phyloP scores from a whole-genome alignment of 2,888 invertebrate genomes.

The Saturnia japonica region DNA sequence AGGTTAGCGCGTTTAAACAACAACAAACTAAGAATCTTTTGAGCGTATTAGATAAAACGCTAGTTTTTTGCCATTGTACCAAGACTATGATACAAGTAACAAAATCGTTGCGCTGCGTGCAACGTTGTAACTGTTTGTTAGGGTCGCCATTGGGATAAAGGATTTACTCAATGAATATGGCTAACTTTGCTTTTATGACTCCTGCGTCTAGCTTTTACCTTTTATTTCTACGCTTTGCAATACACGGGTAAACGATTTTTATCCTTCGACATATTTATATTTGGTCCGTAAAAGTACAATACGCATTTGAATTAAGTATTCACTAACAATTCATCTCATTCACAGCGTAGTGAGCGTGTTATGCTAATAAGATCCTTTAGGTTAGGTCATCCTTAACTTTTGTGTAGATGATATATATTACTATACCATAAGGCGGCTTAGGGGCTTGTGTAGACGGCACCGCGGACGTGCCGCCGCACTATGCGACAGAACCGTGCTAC shows the following conservation, averaged over 20 bases:
- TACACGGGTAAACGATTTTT: not conserved
- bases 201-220: conserved; percentile 1
- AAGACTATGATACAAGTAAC: not conserved
- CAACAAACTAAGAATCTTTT: no score
- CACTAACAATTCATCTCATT: no score
- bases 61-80: not conserved
- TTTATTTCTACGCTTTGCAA: not conserved
- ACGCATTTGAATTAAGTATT: no score
- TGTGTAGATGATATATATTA: no score
- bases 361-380: no score
- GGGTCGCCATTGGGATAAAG: conserved; percentile 12
- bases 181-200: conserved; percentile 18
- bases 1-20: no score
- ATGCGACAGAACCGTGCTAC: no score
- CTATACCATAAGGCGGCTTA: no score
- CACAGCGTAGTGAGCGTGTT: no score
- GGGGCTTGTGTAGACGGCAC: no score
- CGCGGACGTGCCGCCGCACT: no score
- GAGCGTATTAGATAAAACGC: not conserved
- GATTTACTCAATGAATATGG: conserved; percentile 15
- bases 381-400: no score
- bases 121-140: conserved; percentile 9
- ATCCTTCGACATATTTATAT: not conserved
- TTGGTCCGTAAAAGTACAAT: not conserved
- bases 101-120: conserved; percentile 6